A percentile compares a stretch with the other conserved stretches of the same genome.
phyloP scores from a whole-genome alignment of 2,113 vertebrate species.

The Nanorana parkeri region DNA sequence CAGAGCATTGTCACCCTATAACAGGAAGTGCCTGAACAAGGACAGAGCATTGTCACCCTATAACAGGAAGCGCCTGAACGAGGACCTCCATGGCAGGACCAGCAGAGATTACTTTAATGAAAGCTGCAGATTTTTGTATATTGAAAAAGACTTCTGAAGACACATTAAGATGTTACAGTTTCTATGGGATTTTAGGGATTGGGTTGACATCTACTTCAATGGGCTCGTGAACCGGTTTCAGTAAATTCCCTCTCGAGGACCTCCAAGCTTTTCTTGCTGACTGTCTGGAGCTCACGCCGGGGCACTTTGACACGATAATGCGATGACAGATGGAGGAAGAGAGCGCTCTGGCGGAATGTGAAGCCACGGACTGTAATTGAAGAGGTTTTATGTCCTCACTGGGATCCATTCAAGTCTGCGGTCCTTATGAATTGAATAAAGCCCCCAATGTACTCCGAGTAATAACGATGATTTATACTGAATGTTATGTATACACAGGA shows the following conservation, averaged over 20 bases:
- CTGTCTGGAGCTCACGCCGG: not conserved
- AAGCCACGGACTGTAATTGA: slow-evolving; percentile 41
- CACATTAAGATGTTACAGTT: too few relatives aligned
- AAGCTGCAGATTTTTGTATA: too few relatives aligned
- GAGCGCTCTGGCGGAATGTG: slow-evolving; percentile 16
- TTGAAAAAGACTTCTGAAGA: too few relatives aligned
- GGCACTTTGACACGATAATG: slow-evolving; percentile 15
- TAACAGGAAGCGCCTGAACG: too few relatives aligned
- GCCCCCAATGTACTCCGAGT: slow-evolving; percentile 23
- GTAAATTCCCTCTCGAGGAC: not conserved
- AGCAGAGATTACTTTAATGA: too few relatives aligned
- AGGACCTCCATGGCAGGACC: too few relatives aligned
- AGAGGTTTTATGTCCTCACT: slow-evolving; percentile 44
- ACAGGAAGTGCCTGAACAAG: too few relatives aligned
- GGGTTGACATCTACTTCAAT: too few relatives aligned
- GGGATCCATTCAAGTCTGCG: slow-evolving; percentile 41
- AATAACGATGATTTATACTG: slow-evolving; percentile 48
- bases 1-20: too few relatives aligned
- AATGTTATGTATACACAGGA: slow-evolving; percentile 29
- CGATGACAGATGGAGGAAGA: slow-evolving; percentile 47
- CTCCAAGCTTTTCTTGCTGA: slow-evolving; percentile 7
- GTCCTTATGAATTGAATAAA: slow-evolving; percentile 56
- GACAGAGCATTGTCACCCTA: too few relatives aligned
- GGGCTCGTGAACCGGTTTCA: not conserved
- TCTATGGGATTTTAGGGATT: too few relatives aligned